These are phyloP conservation scores for Leguminivora glycinivorella DNA, from an alignment of 1,140 invertebrate genomes.

Conservation along the genomic window DNA sequence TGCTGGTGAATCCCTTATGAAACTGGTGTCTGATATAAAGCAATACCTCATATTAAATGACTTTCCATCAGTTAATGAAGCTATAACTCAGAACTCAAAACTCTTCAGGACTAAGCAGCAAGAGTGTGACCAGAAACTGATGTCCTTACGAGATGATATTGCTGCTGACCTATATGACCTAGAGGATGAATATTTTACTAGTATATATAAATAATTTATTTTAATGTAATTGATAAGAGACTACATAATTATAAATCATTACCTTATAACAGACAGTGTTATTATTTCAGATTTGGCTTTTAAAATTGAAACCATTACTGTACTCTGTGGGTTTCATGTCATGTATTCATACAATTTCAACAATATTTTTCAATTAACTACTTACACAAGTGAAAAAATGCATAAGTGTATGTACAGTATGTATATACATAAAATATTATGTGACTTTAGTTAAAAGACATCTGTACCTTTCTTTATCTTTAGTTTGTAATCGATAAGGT, in stretches of 20 bases:
- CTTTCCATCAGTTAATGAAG: slow-evolving; percentile 97
- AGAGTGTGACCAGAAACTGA: slow-evolving; percentile 96
- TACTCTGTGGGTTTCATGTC: too few species aligned
- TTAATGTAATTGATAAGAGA: slow-evolving; percentile 22
- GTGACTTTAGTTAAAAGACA: too few species aligned
- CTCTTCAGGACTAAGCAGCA: slow-evolving; percentile 92
- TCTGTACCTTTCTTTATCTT: too few species aligned
- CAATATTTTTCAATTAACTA: too few species aligned
- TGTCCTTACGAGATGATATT: slow-evolving; percentile 95
- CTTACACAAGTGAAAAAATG: too few species aligned
- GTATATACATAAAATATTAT: too few species aligned
- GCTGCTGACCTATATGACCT: slow-evolving; percentile 96
- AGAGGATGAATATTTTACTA: slow-evolving; percentile 98
- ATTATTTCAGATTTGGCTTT: not conserved
- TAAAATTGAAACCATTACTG: too few species aligned
- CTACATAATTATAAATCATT: not conserved
- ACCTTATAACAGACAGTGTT: not conserved
- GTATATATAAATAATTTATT: slow-evolving; percentile 89
- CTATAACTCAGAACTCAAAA: slow-evolving; percentile 94
- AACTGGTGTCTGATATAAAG: slow-evolving; percentile 97
- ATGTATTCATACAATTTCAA: too few species aligned
- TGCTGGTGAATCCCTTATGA: slow-evolving; percentile 97
- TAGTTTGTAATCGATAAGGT: too few species aligned
- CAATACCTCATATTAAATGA: slow-evolving; percentile 98
- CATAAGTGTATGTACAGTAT: too few species aligned